Conservation (phyloP, 2,797 vertebrate species). For the Gallinago solitaria region DNA sequence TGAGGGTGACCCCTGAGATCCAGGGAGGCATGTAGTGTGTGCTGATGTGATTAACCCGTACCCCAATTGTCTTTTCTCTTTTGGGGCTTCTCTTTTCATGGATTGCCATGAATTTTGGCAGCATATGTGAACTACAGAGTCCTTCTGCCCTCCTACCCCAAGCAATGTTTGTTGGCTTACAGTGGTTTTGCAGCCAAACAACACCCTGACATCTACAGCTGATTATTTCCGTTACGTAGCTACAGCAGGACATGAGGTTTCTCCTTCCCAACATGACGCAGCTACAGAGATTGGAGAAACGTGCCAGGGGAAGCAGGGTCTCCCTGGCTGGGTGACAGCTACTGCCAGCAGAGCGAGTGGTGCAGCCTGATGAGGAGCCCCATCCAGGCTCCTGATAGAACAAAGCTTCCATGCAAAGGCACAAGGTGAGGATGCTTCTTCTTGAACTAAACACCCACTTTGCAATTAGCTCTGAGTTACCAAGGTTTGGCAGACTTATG, state of each 20-base stretch:
- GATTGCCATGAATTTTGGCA: background rate
- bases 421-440: background rate
- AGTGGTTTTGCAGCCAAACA: background rate
- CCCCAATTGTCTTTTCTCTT: background rate
- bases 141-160: background rate
- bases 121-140: background rate
- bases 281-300: background rate
- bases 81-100: background rate
- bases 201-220: background rate
- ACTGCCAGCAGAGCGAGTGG: background rate
- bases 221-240: background rate
- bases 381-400: background rate
- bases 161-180: background rate
- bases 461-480: background rate
- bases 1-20: background rate
- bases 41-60: background rate
- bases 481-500: background rate
- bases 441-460: background rate
- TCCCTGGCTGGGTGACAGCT: background rate
- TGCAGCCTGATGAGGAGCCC: background rate
- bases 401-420: background rate
- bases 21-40: background rate
- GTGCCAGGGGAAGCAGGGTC: background rate
- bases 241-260: background rate
- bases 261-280: background rate